Evolutionary conservation across 2,113 vertebrate genomes (phyloP), one percentile per base, ranked within the genome.

Genomic region (Tenebrosternarchus preto): DNA sequence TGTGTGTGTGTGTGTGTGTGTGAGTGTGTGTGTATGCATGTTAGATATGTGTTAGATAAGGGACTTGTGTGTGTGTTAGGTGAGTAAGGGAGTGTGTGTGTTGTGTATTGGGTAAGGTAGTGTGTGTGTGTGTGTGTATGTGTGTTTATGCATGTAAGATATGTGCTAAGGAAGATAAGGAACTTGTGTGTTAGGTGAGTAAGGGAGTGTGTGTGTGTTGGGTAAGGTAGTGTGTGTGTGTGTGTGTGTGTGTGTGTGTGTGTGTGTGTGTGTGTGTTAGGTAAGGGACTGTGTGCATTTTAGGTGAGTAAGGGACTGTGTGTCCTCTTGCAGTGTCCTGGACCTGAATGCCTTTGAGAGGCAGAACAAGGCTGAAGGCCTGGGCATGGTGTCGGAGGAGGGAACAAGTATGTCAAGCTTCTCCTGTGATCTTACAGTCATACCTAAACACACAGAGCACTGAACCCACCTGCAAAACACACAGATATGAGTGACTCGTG

Each of bases 341-440:
- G 96, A 98, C 87, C 93, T 98, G 78, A 98, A 98, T 64, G 96
- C 96, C 60, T 98, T 98, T 82, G 96, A 98, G 93, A 94, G 96
- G 87, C 96, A 98, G 91, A 98, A 98, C 90, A 98, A 97, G 83
- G 96, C 96, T 0, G 96, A 97, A 87, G 96, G 96, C 7, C 93
- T 98, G 69, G 96, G 96, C 73, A 98, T 98, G 96, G 96, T 98
- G 82, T 96, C 95, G 11, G 96, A 98, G 84, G 96, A 98, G 15
- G 96, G 96, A 84, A 96, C 95, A 1, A 96, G 96, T 98, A 94
- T 96, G 96, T 93, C 7, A 73, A 29, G 20, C 50, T 24, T 22
- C 24, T 77, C 60, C 25, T 66, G 24, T 66, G n/a, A 33, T 1
- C 8, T 27, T 66, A 7, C 17, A 31, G 39, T 43, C 16, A 63